Evolutionary conservation across 1,140 invertebrate species (phyloP).

Genomic region (Drosophila virilis): DNA sequence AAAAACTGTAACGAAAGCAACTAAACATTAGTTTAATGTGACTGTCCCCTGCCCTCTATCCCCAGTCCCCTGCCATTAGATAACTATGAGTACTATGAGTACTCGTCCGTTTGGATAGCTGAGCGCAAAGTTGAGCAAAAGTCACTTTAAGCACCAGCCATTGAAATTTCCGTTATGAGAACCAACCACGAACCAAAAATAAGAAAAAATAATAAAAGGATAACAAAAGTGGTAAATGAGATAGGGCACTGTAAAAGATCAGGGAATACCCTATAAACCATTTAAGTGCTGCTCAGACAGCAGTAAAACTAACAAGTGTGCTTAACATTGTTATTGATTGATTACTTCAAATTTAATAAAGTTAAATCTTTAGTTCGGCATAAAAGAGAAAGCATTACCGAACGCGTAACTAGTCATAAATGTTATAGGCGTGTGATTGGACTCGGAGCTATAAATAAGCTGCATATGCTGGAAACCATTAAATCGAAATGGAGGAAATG

Average conservation of each 20-base stretch:
- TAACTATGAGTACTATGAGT: conserved; percentile 68
- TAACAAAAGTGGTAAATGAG: conserved; percentile 19
- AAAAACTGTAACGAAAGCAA: conserved; percentile 78
- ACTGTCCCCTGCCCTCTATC: neutral
- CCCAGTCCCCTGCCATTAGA: conserved; percentile 44
- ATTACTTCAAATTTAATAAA: no score
- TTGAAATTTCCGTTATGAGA: conserved; percentile 79
- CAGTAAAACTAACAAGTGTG: no score
- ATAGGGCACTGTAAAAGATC: neutral
- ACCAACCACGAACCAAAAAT: conserved; percentile 38
- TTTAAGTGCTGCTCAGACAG: neutral
- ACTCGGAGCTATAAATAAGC: no score
- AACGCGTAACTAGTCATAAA: no score
- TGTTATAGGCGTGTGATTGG: no score
- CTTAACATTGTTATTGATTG: no score
- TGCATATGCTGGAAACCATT: no score
- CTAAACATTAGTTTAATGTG: conserved; percentile 81
- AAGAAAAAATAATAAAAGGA: conserved; percentile 29
- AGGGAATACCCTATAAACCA: conserved; percentile 5
- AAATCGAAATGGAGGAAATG: no score
- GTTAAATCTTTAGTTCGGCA: no score
- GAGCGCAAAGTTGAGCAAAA: conserved; percentile 76
- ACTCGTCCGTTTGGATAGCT: conserved; percentile 54
- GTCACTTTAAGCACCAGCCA: conserved; percentile 77
- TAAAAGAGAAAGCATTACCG: no score